phyloP scores from a whole-genome alignment of 1,140 invertebrate genomes.

The Palaemon carinicauda region DNA sequence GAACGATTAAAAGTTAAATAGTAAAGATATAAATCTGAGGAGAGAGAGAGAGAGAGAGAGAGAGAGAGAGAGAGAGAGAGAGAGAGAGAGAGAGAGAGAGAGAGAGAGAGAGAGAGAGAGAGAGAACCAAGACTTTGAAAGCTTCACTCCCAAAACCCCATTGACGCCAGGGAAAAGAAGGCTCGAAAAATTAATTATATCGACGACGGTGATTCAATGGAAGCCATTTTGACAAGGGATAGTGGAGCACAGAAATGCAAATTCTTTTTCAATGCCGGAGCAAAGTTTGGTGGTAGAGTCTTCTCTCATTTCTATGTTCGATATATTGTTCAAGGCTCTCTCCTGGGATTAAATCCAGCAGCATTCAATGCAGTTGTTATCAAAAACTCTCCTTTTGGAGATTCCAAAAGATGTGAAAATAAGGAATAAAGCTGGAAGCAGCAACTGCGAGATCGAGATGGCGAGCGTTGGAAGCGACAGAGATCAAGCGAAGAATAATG shows the following conservation, averaged over 20 bases:
- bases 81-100: background rate
- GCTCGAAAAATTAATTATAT: constrained; percentile 56
- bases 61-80: background rate
- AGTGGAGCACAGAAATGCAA: constrained; percentile 55
- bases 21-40: too few relatives aligned
- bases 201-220: constrained; percentile 56
- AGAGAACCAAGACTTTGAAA: constrained; percentile 22
- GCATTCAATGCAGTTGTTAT: too few relatives aligned
- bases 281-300: constrained; percentile 46
- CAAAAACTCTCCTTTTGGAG: too few relatives aligned
- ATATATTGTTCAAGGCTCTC: constrained; percentile 36
- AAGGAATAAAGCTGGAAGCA: background rate
- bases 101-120: background rate
- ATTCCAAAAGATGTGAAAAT: too few relatives aligned
- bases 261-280: constrained; percentile 54
- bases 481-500: constrained; percentile 55
- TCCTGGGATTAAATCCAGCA: background rate
- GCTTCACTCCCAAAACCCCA: constrained; percentile 52
- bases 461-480: background rate
- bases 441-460: background rate
- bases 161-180: constrained; percentile 53
- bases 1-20: too few relatives aligned
- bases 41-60: too few relatives aligned
- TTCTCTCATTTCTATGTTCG: constrained; percentile 29
- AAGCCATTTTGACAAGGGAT: constrained; percentile 56